A percentile compares a stretch with the other conserved stretches of the same genome.
Conservation (phyloP, 2,888 invertebrate genomes). For the Aleiodes testaceus region DNA sequence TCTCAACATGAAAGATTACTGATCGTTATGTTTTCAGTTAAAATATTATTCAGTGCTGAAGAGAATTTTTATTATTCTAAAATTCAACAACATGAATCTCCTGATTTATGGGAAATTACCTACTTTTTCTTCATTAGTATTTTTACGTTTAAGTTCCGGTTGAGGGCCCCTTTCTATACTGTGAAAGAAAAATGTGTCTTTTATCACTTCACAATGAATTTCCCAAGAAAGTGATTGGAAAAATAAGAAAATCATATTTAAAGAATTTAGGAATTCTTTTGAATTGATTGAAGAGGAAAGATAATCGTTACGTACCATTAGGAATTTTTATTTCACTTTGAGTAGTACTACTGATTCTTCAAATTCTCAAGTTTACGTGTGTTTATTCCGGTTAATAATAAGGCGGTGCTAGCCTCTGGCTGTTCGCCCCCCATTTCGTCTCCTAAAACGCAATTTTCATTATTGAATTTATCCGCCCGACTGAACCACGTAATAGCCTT, state of each 20-base stretch:
- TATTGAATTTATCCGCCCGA: conserved; percentile 23
- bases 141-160: conserved; percentile 4
- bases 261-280: no score
- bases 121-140: conserved; percentile 1
- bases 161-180: background rate
- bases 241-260: no score
- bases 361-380: no score
- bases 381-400: background rate
- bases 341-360: no score
- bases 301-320: no score
- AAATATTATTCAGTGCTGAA: no score
- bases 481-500: conserved; percentile 20
- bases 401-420: background rate
- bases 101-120: background rate
- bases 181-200: no score
- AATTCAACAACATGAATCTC: background rate
- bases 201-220: no score
- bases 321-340: no score
- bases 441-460: conserved; percentile 17
- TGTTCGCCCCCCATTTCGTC: background rate
- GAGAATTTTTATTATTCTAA: background rate
- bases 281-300: no score
- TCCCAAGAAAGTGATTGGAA: no score
- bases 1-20: background rate
- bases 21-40: background rate